phyloP scores from a whole-genome alignment of 2,797 vertebrate species.

The Pagetopsis macropterus region DNA sequence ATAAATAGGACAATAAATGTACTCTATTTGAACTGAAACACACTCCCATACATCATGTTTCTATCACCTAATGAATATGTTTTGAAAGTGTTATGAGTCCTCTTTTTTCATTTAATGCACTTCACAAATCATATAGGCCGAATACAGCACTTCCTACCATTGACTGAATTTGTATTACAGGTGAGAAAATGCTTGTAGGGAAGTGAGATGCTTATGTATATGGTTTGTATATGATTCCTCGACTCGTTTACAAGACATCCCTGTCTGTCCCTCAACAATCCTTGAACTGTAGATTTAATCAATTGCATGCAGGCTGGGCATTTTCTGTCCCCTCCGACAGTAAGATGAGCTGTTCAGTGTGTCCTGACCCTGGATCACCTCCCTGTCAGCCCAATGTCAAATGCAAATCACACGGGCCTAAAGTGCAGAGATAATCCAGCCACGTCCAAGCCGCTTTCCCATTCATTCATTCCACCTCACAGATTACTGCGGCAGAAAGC shows the following conservation, averaged over 20 bases:
- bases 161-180: conserved; percentile 4
- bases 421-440: conserved; percentile 65
- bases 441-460: conserved; percentile 57
- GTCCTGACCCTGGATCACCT: conserved; percentile 69
- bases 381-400: conserved; percentile 72
- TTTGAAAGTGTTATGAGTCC: neutral
- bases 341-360: conserved; percentile 59
- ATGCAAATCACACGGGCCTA: conserved; percentile 64
- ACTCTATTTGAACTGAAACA: neutral
- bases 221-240: conserved; percentile 44
- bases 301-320: neutral
- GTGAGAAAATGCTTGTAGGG: conserved; percentile 32
- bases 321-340: conserved; percentile 27
- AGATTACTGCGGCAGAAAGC: conserved; percentile 62
- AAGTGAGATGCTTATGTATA: conserved; percentile 55
- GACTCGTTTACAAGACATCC: neutral
- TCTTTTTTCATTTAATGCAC: no score
- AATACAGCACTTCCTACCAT: neutral
- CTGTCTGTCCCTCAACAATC: neutral
- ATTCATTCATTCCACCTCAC: conserved; percentile 60
- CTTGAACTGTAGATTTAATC: conserved; percentile 9
- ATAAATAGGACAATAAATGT: neutral
- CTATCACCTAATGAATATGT: neutral
- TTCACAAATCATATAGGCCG: neutral
- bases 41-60: neutral